A percentile compares a stretch with the other conserved stretches of the same genome.
phyloP scores from a whole-genome alignment of 2,888 invertebrate species.

The Cephonodes hylas region DNA sequence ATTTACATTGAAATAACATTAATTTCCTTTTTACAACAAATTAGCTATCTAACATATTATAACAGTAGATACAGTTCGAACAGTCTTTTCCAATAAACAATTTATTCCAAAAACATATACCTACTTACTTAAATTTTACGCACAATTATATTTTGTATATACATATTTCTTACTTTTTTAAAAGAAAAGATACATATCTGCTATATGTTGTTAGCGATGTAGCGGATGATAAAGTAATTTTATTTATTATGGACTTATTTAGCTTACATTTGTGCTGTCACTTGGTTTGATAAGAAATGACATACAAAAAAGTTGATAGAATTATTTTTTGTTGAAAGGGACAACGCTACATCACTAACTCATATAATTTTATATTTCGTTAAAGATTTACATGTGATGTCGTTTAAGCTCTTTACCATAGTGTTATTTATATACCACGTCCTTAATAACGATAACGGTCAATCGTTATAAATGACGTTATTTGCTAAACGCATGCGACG shows the following conservation, averaged over 20 bases:
- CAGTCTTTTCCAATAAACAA: slow-evolving; percentile 33
- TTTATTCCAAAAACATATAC: slow-evolving; percentile 14
- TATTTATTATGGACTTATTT: no score
- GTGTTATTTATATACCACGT: slow-evolving; percentile 5
- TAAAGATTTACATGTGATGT: neutral
- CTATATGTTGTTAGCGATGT: neutral
- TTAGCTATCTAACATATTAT: slow-evolving; percentile 2
- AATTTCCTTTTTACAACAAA: neutral
- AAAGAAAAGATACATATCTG: neutral
- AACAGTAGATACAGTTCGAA: slow-evolving; percentile 16
- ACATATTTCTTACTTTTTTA: neutral
- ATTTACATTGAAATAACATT: slow-evolving; percentile 1
- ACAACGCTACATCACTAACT: neutral
- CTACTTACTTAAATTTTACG: slow-evolving; percentile 10
- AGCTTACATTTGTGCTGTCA: no score
- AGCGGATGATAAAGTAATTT: neutral
- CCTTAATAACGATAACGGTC: slow-evolving; percentile 18
- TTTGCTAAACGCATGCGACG: slow-evolving; percentile 69
- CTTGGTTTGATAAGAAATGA: no score
- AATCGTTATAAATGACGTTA: slow-evolving; percentile 19
- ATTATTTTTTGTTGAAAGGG: no score
- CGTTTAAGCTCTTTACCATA: slow-evolving; percentile 15
- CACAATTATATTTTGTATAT: neutral
- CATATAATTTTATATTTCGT: neutral
- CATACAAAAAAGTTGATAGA: no score